phyloP scores from a whole-genome alignment of 2,113 vertebrate genomes.

The Melanerpes aurifrons region DNA sequence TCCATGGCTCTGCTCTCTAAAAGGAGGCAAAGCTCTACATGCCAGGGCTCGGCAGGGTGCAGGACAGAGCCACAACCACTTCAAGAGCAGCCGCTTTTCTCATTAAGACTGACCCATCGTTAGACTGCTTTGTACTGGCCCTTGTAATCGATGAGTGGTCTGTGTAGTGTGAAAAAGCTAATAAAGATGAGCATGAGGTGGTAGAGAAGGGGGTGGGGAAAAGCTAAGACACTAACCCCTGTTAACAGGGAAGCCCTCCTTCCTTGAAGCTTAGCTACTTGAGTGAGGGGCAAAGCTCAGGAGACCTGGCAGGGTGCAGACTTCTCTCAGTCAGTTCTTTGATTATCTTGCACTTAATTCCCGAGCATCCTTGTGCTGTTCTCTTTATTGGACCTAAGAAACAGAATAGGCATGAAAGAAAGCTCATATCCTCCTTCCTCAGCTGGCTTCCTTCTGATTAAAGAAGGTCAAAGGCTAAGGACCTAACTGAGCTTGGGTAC shows the following conservation, averaged over 20 bases:
- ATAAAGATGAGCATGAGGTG: conserved; percentile 64
- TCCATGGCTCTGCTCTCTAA: conserved; percentile 84
- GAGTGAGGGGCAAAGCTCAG: conserved; percentile 3
- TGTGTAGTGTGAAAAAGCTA: conserved; percentile 73
- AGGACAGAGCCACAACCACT: conserved; percentile 70
- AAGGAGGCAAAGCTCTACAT: conserved; percentile 83
- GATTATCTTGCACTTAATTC: conserved; percentile 18
- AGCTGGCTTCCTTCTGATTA: conserved; percentile 17
- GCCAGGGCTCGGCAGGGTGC: conserved; percentile 82
- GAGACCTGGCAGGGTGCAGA: conserved; percentile 28
- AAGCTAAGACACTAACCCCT: conserved; percentile 37
- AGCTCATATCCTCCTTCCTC: background rate
- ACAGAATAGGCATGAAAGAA: conserved; percentile 22
- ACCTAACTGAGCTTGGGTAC: background rate
- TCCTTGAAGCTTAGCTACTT: background rate
- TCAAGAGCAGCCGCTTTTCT: conserved; percentile 83
- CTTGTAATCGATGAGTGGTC: conserved; percentile 90
- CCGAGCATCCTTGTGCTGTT: background rate
- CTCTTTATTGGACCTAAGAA: conserved; percentile 27
- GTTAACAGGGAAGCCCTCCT: conserved; percentile 16
- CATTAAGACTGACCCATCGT: conserved; percentile 93
- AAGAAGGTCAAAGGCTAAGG: conserved; percentile 30
- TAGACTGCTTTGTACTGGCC: conserved; percentile 85
- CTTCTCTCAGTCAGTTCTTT: conserved; percentile 28
- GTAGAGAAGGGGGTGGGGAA: conserved; percentile 10